These are phyloP conservation scores for Hylia prasina DNA, from an alignment of 2,113 vertebrate genomes.

Conservation along the genomic window DNA sequence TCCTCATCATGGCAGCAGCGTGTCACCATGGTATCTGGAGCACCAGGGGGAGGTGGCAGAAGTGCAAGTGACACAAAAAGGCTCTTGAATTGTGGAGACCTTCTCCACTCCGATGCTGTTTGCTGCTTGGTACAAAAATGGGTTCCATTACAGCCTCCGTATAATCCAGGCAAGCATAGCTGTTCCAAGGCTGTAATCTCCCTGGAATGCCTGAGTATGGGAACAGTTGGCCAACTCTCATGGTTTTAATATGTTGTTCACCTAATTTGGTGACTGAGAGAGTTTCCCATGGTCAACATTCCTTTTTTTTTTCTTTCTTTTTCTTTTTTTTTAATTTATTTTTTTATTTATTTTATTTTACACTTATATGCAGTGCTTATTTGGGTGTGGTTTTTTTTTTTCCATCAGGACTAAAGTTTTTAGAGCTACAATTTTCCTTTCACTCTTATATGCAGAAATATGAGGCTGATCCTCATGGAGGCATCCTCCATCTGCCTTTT, in stretches of 20 bases:
- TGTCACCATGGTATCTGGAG: background rate
- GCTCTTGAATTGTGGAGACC: background rate
- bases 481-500: background rate
- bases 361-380: background rate
- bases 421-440: background rate
- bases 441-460: background rate
- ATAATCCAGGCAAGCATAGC: background rate
- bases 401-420: background rate
- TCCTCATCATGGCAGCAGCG: background rate
- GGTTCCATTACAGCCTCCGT: background rate
- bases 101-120: background rate
- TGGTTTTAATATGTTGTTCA: background rate
- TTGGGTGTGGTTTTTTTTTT: no score
- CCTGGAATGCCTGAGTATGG: background rate
- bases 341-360: background rate
- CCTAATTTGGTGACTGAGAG: background rate
- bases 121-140: background rate
- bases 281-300: background rate
- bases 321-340: no score
- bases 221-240: background rate
- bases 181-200: slow-evolving; percentile 12
- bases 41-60: background rate
- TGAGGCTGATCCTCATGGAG: background rate
- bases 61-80: background rate
- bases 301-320: no score